Evolutionary conservation across 1,140 invertebrate species (phyloP), one percentile per base, ranked within the genome.

Genomic region (Bacillus rossius): DNA sequence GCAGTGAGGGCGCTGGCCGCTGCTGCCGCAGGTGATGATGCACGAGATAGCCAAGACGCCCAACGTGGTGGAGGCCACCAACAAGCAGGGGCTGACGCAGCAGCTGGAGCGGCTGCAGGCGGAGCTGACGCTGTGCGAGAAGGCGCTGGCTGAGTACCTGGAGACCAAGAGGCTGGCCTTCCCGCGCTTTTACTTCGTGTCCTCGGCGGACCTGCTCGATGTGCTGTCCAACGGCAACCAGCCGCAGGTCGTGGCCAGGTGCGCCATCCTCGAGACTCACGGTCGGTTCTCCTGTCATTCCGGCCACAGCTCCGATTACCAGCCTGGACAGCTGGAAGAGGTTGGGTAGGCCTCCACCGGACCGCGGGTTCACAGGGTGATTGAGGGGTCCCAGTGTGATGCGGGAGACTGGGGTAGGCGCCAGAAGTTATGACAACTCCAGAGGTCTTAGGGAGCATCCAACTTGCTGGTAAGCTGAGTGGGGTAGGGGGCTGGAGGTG

Each of bases 161-260:
- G 95, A 99, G 81, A 97, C 94, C 0, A 99, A 99, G 75, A 80
- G 96, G 68, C 78, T 97, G 37, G 92, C 93, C n/a, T 99, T 98
- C 77, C 95, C 96, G 20, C 80, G 92, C 70, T 98, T 98, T 77
- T 98, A 98, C 75, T 99, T 98, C 74, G 92, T 98, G 3, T 97
- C 94, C 14, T 94, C 92, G n/a, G 94, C 92, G 54, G 96, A 99
- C 81, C 75, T 98, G 29, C 75, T 99, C 22, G 96, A 98, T 73
- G 91, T 98, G 63, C 77, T 99, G 45, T 96, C 94, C 5, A 98
- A 97, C 76, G 95, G 94, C 59, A 97, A 96, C 73, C 89, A 94
- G 71, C 94, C 95, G 19, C 81, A 87, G 67, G 76, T 90, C 59
- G 89, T 94, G 4, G 84, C 85, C 5, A 71, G 69, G 73, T 55